These are phyloP conservation scores for Pogoniulus pusillus DNA, from an alignment of 2,797 vertebrate species.

Conservation along the genomic window DNA sequence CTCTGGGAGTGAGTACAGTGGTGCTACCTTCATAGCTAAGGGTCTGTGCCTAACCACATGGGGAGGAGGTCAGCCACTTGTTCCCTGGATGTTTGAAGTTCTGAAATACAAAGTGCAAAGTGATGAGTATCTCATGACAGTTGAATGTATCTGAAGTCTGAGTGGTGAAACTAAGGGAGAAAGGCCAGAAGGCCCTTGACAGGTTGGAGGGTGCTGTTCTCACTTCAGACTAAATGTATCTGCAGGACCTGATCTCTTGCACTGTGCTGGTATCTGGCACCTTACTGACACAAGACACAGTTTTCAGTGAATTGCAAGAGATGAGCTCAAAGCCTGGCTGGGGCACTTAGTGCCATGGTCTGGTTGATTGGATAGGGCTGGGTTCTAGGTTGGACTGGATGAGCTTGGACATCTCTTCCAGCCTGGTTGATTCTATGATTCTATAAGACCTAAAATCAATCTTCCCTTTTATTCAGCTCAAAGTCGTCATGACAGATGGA, in stretches of 20 bases:
- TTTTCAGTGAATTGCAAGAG: not conserved
- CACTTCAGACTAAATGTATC: not conserved
- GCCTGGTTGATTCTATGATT: too few species aligned
- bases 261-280: not conserved
- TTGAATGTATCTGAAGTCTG: not conserved
- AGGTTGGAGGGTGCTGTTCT: fast-evolving
- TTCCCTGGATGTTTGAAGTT: not conserved
- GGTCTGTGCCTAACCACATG: not conserved
- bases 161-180: not conserved
- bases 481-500: not conserved
- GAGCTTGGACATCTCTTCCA: too few species aligned
- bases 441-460: not conserved
- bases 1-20: not conserved
- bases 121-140: not conserved
- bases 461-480: not conserved
- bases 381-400: too few species aligned
- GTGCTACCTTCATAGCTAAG: not conserved
- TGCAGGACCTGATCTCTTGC: not conserved
- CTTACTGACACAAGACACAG: not conserved
- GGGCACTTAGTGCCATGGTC: too few species aligned
- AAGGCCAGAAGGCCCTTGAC: not conserved
- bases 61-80: not conserved
- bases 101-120: not conserved
- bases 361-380: too few species aligned
- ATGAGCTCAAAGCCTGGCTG: not conserved